Base-by-base conservation (phyloP, 2,113 vertebrate species). In the Mystacornis crossleyi region DNA sequence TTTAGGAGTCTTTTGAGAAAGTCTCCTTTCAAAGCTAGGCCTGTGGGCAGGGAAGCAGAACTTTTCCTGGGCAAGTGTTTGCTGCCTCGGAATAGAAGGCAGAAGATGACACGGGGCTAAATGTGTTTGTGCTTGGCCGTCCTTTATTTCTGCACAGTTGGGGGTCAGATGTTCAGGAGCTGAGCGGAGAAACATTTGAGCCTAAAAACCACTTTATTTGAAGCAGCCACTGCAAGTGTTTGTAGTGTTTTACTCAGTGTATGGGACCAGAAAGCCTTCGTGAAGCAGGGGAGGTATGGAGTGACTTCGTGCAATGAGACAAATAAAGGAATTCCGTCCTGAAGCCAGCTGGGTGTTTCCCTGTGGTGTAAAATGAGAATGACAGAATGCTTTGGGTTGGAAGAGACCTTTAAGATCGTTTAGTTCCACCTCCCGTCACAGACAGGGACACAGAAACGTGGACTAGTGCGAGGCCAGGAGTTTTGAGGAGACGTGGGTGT, bases 31-130 rank as follows among this genome's bases (percentile, higher is more conserved):
- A 48, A 57, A 45, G n/a, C 9, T 6, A 1, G 34, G 43, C 40
- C 26, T 79, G 60, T 65, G 82, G 70, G 25, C 42, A 85, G 70
- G 61, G 47, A n/a, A 16, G 38, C 17, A 75, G 84, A 65, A 36
- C 4, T 54, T 50, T 50, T 24, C 51, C 55, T 23, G 74, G 66
- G 5, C 11, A 29, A n/a, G 55, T 23, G 31, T 57, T 43, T 55
- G 19, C 10, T 80, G 5, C 34, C 29, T 85, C 77, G 86, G 47
- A 43, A 36, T 50, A 53, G 36, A 69, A 84, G 21, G 58, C 18
- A 69, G 69, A 43, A 10, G 34, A 9, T 38, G 65, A 11, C 2
- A 2, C 0, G 0, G 7, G 15, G 40, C 29, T 51, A 33, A 50
- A 19, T 15, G 15, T 11, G 2, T 25, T 45, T 60, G 50, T 54